These are phyloP conservation scores for Cossypha niveicapilla DNA, from an alignment of 2,797 vertebrate species.

Conservation along the genomic window DNA sequence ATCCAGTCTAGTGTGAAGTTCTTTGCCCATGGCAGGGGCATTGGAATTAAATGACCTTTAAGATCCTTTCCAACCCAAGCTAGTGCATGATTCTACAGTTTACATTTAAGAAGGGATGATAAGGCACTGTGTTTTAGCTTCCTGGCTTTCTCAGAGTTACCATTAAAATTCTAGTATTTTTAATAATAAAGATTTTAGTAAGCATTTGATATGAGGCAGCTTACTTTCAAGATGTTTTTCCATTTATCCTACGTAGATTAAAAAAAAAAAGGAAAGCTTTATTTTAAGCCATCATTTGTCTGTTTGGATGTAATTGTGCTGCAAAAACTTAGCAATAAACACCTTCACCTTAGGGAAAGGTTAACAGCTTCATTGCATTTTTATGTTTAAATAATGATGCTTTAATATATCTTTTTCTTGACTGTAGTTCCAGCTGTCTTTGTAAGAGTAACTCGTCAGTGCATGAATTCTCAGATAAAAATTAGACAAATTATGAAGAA, in stretches of 20 bases:
- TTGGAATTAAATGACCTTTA: background rate
- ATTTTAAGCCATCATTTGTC: slow-evolving; percentile 7
- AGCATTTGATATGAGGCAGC: background rate
- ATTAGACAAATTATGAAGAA: slow-evolving; percentile 40
- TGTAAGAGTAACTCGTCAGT: slow-evolving; percentile 54
- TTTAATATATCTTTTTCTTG: slow-evolving; percentile 63
- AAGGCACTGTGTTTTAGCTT: background rate
- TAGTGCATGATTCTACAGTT: background rate
- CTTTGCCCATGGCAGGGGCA: background rate
- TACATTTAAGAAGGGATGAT: background rate
- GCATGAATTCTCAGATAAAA: slow-evolving; percentile 45
- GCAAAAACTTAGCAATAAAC: slow-evolving; percentile 49
- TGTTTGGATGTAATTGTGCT: slow-evolving; percentile 42
- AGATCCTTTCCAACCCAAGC: background rate
- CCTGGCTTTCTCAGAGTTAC: background rate
- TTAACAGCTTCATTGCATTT: slow-evolving; percentile 67
- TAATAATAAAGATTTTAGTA: background rate
- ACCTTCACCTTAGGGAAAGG: slow-evolving; percentile 48
- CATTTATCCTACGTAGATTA: background rate
- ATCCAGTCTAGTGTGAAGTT: background rate
- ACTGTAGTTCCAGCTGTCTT: slow-evolving; percentile 46
- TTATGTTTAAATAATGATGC: slow-evolving; percentile 66
- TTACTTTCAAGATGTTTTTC: slow-evolving; percentile 23
- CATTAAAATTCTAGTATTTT: background rate
- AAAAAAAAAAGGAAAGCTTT: background rate